Percentiles rank a stretch among this genome's conserved stretches.
Conservation (phyloP, 2,888 invertebrate species). For the Dasypolia templi region DNA sequence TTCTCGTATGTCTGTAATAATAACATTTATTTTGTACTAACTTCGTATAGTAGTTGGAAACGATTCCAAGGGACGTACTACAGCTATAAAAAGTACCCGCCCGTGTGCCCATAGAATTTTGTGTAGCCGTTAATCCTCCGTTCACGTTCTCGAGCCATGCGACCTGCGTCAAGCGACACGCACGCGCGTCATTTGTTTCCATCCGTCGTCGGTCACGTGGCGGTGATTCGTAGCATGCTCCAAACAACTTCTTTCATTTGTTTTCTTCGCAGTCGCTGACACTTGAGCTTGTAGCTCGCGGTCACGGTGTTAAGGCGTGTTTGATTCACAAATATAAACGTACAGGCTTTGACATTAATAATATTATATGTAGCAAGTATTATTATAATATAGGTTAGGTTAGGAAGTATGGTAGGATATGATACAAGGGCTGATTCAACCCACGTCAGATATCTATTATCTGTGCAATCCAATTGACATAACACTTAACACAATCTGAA, state of each 20-base stretch:
- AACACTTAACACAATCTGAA: too few relatives aligned
- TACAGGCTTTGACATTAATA: too few relatives aligned
- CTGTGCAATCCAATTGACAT: too few relatives aligned
- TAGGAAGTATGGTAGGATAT: too few relatives aligned
- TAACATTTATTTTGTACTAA: slow-evolving; percentile 2
- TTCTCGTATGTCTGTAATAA: slow-evolving; percentile 67
- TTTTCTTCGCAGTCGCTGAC: neutral
- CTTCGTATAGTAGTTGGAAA: neutral
- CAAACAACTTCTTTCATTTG: neutral
- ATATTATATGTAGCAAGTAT: too few relatives aligned
- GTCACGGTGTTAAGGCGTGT: neutral
- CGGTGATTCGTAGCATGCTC: neutral
- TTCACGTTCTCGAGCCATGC: neutral
- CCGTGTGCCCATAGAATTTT: neutral
- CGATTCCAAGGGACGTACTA: neutral
- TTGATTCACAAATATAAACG: neutral
- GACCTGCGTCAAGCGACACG: neutral
- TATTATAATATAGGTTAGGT: too few relatives aligned
- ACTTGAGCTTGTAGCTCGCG: too few relatives aligned
- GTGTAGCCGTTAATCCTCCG: neutral
- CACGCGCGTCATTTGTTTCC: neutral
- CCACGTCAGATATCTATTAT: too few relatives aligned
- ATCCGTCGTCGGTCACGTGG: too few relatives aligned
- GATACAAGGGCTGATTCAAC: too few relatives aligned
- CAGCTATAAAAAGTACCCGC: neutral